Percentiles rank a stretch among this genome's conserved stretches.
Conservation (phyloP, 1,140 invertebrate species). For the Drosophila sproati region DNA sequence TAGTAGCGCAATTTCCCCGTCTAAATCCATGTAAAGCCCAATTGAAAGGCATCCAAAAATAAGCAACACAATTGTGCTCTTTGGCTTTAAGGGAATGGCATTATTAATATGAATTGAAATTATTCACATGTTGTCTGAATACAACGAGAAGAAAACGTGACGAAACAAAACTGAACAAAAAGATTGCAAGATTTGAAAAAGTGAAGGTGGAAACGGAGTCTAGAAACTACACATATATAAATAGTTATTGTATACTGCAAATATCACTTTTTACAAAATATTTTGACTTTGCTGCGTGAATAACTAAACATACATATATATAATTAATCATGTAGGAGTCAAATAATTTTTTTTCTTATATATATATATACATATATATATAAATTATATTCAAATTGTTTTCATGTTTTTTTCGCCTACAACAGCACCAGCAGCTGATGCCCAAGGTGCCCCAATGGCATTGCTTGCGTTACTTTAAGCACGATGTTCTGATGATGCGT, state of each 20-base stretch:
- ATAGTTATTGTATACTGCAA: too few species aligned
- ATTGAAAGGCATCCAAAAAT: constrained; percentile 73
- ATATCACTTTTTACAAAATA: too few species aligned
- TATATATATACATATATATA: background rate
- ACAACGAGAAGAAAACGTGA: constrained; percentile 4
- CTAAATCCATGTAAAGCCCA: constrained; percentile 16
- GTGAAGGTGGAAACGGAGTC: background rate
- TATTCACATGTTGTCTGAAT: constrained; percentile 66
- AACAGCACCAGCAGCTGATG: constrained; percentile 77
- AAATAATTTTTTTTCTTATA: too few species aligned
- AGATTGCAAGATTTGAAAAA: background rate
- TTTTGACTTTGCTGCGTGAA: too few species aligned
- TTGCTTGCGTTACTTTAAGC: constrained; percentile 91
- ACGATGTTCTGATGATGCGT: constrained; percentile 88
- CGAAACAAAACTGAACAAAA: background rate
- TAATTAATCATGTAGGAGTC: too few species aligned
- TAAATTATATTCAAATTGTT: background rate
- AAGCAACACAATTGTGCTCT: constrained; percentile 36
- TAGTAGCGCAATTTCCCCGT: constrained; percentile 6
- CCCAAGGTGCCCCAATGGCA: constrained; percentile 90
- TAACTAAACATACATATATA: too few species aligned
- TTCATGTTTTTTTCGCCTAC: background rate
- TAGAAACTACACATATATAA: background rate
- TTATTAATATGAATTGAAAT: constrained; percentile 76
- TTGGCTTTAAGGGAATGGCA: constrained; percentile 58